Percentiles rank a stretch among this genome's conserved stretches.
Evolutionary conservation across 2,113 vertebrate genomes (phyloP).

Genomic region (Tychaedon coryphoeus): DNA sequence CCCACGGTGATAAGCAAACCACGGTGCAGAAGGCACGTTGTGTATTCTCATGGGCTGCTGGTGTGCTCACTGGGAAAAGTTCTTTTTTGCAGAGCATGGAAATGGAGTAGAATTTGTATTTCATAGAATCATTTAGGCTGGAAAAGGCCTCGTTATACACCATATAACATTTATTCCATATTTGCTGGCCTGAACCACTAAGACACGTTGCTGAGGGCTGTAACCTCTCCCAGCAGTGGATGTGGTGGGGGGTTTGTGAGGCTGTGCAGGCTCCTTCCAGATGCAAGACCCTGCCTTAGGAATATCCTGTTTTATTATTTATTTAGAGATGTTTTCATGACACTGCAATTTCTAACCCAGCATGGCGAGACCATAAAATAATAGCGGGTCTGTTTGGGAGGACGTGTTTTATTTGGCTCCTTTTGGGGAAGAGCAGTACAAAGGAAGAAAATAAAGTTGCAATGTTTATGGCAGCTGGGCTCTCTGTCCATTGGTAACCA

Average conservation of each 20-base stretch:
- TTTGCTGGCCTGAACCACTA: neutral
- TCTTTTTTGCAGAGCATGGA: neutral
- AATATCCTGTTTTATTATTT: constrained; percentile 38
- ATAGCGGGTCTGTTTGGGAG: neutral
- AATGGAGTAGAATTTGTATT: neutral
- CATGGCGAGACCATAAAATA: constrained; percentile 1
- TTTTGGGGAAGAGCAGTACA: neutral
- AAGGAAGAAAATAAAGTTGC: constrained; percentile 41
- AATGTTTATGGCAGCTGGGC: constrained; percentile 28
- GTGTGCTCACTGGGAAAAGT: neutral
- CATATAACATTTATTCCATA: neutral
- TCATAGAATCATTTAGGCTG: neutral
- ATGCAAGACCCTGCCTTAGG: neutral
- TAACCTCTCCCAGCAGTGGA: neutral
- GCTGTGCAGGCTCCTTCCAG: neutral
- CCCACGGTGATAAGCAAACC: neutral
- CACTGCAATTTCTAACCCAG: constrained; percentile 38
- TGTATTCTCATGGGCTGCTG: neutral
- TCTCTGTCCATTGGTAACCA: constrained; percentile 28
- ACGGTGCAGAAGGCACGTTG: neutral
- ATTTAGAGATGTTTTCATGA: constrained; percentile 49
- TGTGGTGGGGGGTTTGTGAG: neutral
- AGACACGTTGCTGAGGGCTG: neutral
- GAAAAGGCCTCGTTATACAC: neutral
- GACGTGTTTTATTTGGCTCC: constrained; percentile 46